Percentiles rank a stretch among this genome's conserved stretches.
Evolutionary conservation across 2,113 vertebrate genomes (phyloP).

Genomic region (Etheostoma spectabile): DNA sequence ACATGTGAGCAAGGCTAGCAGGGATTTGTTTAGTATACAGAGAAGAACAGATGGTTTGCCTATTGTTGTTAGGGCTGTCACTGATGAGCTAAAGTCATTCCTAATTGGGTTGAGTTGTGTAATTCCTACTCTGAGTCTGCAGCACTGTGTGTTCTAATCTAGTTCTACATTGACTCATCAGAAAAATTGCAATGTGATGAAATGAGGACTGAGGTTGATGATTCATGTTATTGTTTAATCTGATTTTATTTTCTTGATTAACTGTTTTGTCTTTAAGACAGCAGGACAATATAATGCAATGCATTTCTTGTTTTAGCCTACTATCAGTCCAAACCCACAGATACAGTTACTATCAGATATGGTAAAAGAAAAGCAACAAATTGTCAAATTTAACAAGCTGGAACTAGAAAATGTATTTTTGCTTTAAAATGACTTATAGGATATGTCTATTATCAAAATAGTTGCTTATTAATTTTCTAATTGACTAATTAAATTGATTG

Average conservation of each 20-base stretch:
- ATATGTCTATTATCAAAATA: not conserved
- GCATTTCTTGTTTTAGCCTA: not conserved
- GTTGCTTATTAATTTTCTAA: not conserved
- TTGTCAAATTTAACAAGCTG: not conserved
- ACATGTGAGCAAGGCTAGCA: conserved; percentile 31
- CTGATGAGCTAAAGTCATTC: conserved; percentile 62
- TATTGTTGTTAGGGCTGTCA: conserved; percentile 51
- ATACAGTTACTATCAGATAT: not conserved
- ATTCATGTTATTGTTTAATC: not conserved
- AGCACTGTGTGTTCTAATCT: conserved; percentile 8
- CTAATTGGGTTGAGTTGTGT: conserved; percentile 54
- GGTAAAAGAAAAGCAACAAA: not conserved
- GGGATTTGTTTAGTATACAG: conserved; percentile 56
- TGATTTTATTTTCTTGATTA: not conserved
- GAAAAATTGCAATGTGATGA: not conserved
- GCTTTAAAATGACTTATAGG: no score
- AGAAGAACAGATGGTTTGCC: conserved; percentile 70
- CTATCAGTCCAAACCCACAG: not conserved
- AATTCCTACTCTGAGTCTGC: conserved; percentile 33
- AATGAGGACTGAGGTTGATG: not conserved
- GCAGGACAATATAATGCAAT: not conserved
- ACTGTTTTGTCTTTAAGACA: not conserved
- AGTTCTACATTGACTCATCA: not conserved
- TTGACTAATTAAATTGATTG: not conserved
- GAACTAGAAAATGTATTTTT: not conserved